Evolutionary conservation across 2,888 invertebrate species (phyloP).

Genomic region (Exephanes ischioxanthus): DNA sequence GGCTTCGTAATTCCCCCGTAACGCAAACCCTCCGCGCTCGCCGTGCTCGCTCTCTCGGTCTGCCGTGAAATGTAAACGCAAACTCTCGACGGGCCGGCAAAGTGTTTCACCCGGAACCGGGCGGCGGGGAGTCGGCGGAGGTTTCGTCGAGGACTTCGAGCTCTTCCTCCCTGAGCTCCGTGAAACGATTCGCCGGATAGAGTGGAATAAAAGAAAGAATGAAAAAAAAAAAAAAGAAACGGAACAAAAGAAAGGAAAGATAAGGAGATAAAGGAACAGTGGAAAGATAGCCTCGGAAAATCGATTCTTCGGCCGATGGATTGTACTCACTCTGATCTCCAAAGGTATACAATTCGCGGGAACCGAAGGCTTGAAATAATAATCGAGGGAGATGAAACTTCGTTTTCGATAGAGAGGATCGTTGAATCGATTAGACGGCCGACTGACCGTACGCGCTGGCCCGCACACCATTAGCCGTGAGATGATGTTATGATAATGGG

Average conservation of each 20-base stretch:
- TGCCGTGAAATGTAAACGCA: conserved; percentile 65
- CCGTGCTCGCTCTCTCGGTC: conserved; percentile 38
- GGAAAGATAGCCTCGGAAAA: not conserved
- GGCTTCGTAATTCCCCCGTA: conserved; percentile 55
- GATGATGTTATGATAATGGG: conserved; percentile 9
- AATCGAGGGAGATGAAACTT: not conserved
- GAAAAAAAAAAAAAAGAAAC: not conserved
- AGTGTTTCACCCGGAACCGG: conserved; percentile 59
- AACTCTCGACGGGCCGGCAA: conserved; percentile 59
- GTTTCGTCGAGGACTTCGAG: not conserved
- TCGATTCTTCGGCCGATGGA: not conserved
- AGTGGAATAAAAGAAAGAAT: not conserved
- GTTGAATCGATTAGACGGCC: not conserved
- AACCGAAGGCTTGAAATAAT: not conserved
- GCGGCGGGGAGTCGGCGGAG: not conserved
- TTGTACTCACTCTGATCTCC: not conserved
- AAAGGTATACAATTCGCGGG: not conserved
- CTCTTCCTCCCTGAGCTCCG: not conserved
- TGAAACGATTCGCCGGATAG: conserved; percentile 11
- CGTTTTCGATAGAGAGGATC: not conserved
- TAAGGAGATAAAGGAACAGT: not conserved
- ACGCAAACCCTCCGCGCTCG: conserved; percentile 45
- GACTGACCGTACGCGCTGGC: not conserved
- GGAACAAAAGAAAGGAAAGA: not conserved
- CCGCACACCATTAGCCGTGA: not conserved